A percentile compares a stretch with the other conserved stretches of the same genome.
phyloP scores from a whole-genome alignment of 1,140 invertebrate species.

The Drosophila bocqueti region DNA sequence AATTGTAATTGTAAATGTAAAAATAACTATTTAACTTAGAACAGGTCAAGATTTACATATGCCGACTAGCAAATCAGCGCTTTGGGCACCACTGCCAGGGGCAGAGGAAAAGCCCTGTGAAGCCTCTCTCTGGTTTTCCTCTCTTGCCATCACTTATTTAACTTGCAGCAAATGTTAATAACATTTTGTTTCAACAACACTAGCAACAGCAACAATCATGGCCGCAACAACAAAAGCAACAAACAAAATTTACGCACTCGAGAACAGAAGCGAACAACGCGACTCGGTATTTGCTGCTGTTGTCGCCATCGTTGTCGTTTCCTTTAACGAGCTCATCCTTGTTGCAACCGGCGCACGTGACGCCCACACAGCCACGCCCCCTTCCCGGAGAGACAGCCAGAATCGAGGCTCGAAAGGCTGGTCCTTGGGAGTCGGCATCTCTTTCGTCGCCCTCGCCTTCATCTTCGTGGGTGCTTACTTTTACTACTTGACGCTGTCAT shows the following conservation, averaged over 20 bases:
- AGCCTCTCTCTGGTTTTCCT: slow-evolving; percentile 9
- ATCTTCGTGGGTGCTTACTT: slow-evolving; percentile 68
- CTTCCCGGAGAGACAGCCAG: slow-evolving; percentile 12
- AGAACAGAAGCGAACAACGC: slow-evolving; percentile 55
- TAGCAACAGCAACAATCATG: slow-evolving; percentile 22
- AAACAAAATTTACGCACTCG: slow-evolving; percentile 74
- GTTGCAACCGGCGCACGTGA: slow-evolving; percentile 69
- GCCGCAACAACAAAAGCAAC: slow-evolving; percentile 38
- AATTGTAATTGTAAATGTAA: too few relatives aligned
- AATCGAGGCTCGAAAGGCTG: slow-evolving; percentile 15
- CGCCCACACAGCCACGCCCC: slow-evolving; percentile 22
- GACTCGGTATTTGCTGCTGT: slow-evolving; percentile 30
- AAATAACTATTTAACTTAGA: too few relatives aligned
- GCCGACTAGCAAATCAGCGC: too few relatives aligned
- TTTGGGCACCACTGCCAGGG: background rate
- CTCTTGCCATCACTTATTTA: slow-evolving; percentile 34
- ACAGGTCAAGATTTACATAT: too few relatives aligned
- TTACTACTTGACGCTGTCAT: slow-evolving; percentile 83
- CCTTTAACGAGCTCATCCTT: slow-evolving; percentile 82
- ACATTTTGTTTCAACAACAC: slow-evolving; percentile 70
- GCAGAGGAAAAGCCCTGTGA: background rate
- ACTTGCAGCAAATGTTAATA: slow-evolving; percentile 78
- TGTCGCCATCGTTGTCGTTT: slow-evolving; percentile 64
- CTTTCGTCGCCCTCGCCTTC: background rate
- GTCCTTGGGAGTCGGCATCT: slow-evolving; percentile 24